phyloP scores from a whole-genome alignment of 2,113 vertebrate genomes.

The Tragelaphus imberbis region DNA sequence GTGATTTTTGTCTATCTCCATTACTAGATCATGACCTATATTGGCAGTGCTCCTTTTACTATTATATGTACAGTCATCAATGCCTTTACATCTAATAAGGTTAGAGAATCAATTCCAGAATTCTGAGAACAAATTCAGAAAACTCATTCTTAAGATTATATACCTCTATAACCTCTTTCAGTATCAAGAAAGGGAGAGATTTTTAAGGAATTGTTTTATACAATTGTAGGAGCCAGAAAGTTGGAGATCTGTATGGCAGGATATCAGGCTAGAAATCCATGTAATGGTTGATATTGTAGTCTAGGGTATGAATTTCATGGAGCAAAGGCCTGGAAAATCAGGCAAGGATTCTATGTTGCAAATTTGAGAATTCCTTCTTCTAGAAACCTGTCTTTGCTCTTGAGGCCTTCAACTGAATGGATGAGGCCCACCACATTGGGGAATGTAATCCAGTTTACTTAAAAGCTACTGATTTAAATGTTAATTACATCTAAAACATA shows the following conservation, averaged over 20 bases:
- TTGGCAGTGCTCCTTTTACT: background rate
- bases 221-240: background rate
- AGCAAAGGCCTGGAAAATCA: background rate
- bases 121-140: background rate
- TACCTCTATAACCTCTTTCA: background rate
- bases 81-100: background rate
- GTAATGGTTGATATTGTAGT: background rate
- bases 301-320: background rate
- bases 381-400: background rate
- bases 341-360: background rate
- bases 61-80: background rate
- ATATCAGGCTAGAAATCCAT: background rate
- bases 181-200: background rate
- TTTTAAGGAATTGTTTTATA: background rate
- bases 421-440: background rate
- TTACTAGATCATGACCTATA: background rate
- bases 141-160: background rate
- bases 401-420: background rate
- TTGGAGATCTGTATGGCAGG: background rate
- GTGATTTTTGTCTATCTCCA: background rate
- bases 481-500: background rate
- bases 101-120: background rate
- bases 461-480: background rate
- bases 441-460: background rate
- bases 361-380: background rate